Conservation (phyloP, 2,113 vertebrate species). For the Charadrius vociferus region DNA sequence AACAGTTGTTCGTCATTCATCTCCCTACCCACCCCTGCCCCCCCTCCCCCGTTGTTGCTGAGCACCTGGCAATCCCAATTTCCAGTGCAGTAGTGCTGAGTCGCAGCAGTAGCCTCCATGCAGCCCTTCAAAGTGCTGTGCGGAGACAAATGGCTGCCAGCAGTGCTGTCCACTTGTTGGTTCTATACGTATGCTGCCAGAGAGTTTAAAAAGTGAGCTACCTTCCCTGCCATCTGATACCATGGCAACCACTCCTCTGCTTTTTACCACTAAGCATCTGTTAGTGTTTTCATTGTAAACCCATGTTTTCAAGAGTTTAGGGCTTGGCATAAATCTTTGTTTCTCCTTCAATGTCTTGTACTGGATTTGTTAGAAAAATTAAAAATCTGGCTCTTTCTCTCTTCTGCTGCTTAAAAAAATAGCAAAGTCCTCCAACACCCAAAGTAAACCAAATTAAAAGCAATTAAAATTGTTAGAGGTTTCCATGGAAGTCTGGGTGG, state of each 20-base stretch:
- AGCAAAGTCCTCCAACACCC: not conserved
- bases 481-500: not conserved
- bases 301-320: constrained; percentile 23
- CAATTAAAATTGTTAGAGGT: not conserved
- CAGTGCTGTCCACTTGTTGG: constrained; percentile 10
- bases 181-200: not conserved
- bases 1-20: not conserved
- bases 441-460: not conserved
- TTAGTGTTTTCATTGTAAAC: constrained; percentile 38
- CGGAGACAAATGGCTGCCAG: not conserved
- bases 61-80: not conserved
- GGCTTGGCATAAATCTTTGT: not conserved
- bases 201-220: constrained; percentile 34
- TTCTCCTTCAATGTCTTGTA: not conserved
- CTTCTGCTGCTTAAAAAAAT: not conserved
- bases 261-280: constrained; percentile 50
- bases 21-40: not conserved
- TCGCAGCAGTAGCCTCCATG: not conserved
- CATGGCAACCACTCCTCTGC: constrained; percentile 43
- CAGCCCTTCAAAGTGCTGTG: not conserved
- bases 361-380: not conserved
- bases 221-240: constrained; percentile 27
- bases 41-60: not conserved
- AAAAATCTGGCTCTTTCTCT: not conserved
- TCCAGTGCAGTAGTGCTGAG: not conserved